These are phyloP conservation scores for Diceros bicornis DNA, from an alignment of 2,797 vertebrate genomes.

Conservation along the genomic window DNA sequence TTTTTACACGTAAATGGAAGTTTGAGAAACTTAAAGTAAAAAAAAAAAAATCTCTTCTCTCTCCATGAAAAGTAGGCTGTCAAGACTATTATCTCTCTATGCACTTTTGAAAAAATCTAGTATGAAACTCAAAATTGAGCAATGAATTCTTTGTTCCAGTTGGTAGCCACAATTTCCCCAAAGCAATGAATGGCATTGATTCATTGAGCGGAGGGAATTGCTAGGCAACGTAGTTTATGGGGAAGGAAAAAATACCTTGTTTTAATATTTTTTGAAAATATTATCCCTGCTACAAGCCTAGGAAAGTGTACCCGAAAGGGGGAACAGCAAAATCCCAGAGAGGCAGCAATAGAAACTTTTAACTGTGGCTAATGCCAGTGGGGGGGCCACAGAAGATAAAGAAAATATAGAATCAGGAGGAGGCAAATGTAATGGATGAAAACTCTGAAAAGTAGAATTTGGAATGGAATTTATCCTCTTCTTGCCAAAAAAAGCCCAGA, in stretches of 20 bases:
- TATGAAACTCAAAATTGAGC: conserved; percentile 70
- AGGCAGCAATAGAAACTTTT: conserved; percentile 18
- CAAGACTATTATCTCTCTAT: conserved; percentile 71
- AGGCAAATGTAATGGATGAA: not conserved
- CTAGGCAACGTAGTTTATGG: conserved; percentile 74
- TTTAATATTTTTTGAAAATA: conserved; percentile 82
- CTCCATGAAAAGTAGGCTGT: conserved; percentile 71
- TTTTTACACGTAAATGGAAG: conserved; percentile 32
- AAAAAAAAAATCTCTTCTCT: conserved; percentile 43
- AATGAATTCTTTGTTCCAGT: conserved; percentile 79
- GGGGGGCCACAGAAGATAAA: not conserved
- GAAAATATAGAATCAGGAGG: conserved; percentile 25
- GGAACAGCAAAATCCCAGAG: conserved; percentile 54
- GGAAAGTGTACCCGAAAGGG: conserved; percentile 60
- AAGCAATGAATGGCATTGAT: conserved; percentile 79
- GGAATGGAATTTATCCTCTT: not conserved
- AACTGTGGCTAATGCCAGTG: not conserved
- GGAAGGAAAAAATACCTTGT: conserved; percentile 81
- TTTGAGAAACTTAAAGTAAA: conserved; percentile 37
- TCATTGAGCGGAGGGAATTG: conserved; percentile 66
- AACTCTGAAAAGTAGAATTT: not conserved
- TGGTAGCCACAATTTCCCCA: conserved; percentile 72
- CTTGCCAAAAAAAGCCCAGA: not conserved
- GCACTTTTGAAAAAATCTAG: conserved; percentile 47
- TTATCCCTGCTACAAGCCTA: conserved; percentile 63